Evolutionary conservation across 1,140 invertebrate species (phyloP).

Genomic region (Nylanderia fulva): DNA sequence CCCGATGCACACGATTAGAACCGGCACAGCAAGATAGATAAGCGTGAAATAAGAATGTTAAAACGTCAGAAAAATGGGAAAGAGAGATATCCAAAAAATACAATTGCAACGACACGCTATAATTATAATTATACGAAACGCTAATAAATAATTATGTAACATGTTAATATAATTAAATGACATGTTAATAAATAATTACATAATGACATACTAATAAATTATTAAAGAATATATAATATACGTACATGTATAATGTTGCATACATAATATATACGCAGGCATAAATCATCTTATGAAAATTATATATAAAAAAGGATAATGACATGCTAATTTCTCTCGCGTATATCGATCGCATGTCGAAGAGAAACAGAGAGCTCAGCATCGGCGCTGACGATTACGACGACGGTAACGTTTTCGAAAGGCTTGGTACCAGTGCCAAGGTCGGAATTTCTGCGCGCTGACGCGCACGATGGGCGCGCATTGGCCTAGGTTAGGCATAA

Average conservation of each 20-base stretch:
- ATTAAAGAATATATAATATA: too few species aligned
- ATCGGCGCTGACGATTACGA: not conserved
- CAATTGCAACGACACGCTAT: too few species aligned
- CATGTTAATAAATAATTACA: too few species aligned
- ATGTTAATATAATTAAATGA: too few species aligned
- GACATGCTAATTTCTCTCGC: not conserved
- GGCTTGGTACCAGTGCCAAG: conserved; percentile 36
- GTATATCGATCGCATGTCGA: not conserved
- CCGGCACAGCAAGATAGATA: not conserved
- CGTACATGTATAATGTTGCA: too few species aligned
- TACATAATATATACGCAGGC: too few species aligned
- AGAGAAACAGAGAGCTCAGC: not conserved
- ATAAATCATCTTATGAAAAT: not conserved
- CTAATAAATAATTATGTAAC: too few species aligned
- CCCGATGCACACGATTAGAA: conserved; percentile 3
- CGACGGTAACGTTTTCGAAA: not conserved
- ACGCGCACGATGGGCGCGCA: not conserved
- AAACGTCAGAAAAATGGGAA: not conserved
- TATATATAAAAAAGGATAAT: not conserved
- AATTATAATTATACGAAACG: too few species aligned
- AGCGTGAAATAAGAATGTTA: not conserved
- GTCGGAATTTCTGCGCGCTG: conserved; percentile 26
- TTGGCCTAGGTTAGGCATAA: conserved; percentile 22
- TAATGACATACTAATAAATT: not conserved
- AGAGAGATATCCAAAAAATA: not conserved